phyloP scores from a whole-genome alignment of 2,113 vertebrate genomes.

The Thermophis baileyi region DNA sequence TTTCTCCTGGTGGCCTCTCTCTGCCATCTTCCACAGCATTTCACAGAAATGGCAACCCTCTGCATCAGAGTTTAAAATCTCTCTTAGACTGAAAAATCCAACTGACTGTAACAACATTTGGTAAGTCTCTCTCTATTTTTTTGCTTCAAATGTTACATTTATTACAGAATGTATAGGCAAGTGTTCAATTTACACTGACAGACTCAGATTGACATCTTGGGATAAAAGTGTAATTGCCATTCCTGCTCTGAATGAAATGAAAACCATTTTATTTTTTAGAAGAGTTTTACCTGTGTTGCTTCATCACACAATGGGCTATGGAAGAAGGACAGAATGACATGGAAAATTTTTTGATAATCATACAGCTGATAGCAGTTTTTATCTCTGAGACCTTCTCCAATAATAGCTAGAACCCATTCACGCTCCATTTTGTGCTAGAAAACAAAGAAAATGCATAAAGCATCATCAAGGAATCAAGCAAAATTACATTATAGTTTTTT shows the following conservation, averaged over 20 bases:
- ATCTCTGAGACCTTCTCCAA: slow-evolving; percentile 83
- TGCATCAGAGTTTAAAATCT: not conserved
- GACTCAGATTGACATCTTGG: not conserved
- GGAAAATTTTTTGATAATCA: slow-evolving; percentile 82
- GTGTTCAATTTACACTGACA: not conserved
- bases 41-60: too few species aligned
- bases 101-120: not conserved
- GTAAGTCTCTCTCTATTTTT: not conserved
- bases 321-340: slow-evolving; percentile 81
- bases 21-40: not conserved
- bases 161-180: not conserved
- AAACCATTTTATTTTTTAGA: not conserved
- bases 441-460: slow-evolving; percentile 14
- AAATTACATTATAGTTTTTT: not conserved
- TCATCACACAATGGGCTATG: slow-evolving; percentile 82
- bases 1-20: not conserved
- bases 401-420: slow-evolving; percentile 81
- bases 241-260: not conserved
- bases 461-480: not conserved
- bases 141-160: not conserved
- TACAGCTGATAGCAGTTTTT: slow-evolving; percentile 80
- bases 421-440: slow-evolving; percentile 83
- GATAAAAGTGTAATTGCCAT: not conserved
- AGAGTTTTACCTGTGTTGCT: slow-evolving; percentile 71
- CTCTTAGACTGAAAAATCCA: not conserved